Base-by-base conservation (phyloP, 2,888 invertebrate species). In the Sturmia bella region DNA sequence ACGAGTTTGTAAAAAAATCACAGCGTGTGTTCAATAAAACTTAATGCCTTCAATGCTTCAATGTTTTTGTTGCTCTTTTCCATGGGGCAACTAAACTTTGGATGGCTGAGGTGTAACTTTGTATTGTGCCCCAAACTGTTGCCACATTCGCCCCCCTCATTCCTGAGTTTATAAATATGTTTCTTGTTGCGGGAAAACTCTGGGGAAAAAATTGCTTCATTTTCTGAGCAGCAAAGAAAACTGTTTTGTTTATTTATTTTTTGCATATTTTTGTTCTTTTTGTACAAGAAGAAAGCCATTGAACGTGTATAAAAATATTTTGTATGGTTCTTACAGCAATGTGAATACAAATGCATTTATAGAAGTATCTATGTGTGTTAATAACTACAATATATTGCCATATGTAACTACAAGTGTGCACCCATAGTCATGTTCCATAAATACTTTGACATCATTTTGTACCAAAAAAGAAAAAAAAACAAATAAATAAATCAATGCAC, bases 1-100 rank as follows among this genome's bases (percentile, higher is more conserved):
- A 43, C 6, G 27, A 17, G 17, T 45, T 43, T 13, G 7, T 5
- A 64, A 21, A 27, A 57, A 66, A 72, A 76, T 80, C 80, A 39
- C 80, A 64, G 80, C 80, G 43, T 80, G 80, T 76, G 80, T 80
- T 66, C 70, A 76, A 70, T 72, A 66, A 52, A 57, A 64, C 32
- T 9, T 54, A 80, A 72, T 76, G 59, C 66, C 70, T 76, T 75
- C 45, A 59, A 73, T 66, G 45, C 54, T 75, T 63, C 63, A 45
- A 9, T 43, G 13, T 39, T 19, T 19, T 21, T 50, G 32, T 37
- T 12, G 41, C 15, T 27, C 3, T 66, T 17, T 59, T 59, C 32
- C 3, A 54, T 76, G 64, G 75, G 80, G 59, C 66, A 75, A 52
- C 43, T 43, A 76, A 75, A 70, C 64, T 66, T 32, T 57, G 7